Conservation (phyloP, 2,113 vertebrate species). For the Dicentrarchus labrax region DNA sequence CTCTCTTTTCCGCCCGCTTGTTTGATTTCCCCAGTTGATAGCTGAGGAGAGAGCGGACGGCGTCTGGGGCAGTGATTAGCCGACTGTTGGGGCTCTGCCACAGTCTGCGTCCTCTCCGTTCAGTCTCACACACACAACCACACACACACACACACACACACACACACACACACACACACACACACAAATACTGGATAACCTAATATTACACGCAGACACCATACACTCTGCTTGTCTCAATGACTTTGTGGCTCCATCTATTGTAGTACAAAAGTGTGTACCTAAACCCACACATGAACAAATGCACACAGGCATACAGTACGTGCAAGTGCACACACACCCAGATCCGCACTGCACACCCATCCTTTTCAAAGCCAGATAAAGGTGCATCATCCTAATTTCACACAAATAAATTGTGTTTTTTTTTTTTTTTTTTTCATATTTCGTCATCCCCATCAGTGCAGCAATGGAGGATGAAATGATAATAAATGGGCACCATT, state of each 20-base stretch:
- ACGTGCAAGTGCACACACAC: not conserved
- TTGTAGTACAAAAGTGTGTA: conserved; percentile 33
- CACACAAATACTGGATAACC: conserved; percentile 59
- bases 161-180: conserved; percentile 45
- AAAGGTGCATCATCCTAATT: conserved; percentile 46
- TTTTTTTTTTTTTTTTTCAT: conserved; percentile 48
- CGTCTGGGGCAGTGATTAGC: conserved; percentile 65
- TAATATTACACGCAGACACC: conserved; percentile 58
- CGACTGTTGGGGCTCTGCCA: conserved; percentile 35
- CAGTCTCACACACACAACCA: conserved; percentile 41
- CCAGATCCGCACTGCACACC: conserved; percentile 1
- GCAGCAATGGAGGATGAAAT: conserved; percentile 81
- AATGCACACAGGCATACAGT: not conserved
- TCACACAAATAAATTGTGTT: conserved; percentile 67
- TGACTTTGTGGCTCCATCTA: conserved; percentile 50
- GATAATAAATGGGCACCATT: conserved; percentile 87
- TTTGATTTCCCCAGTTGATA: conserved; percentile 67
- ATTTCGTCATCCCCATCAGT: conserved; percentile 73
- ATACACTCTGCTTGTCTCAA: conserved; percentile 55
- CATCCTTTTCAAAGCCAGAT: conserved; percentile 39
- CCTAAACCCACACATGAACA: conserved; percentile 9
- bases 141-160: conserved; percentile 57
- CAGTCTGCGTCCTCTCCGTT: conserved; percentile 53
- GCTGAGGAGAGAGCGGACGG: conserved; percentile 29
- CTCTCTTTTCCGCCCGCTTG: conserved; percentile 48